A percentile compares a stretch with the other conserved stretches of the same genome.
Conservation (phyloP, 1,140 invertebrate species). For the Drosophila aff. region DNA sequence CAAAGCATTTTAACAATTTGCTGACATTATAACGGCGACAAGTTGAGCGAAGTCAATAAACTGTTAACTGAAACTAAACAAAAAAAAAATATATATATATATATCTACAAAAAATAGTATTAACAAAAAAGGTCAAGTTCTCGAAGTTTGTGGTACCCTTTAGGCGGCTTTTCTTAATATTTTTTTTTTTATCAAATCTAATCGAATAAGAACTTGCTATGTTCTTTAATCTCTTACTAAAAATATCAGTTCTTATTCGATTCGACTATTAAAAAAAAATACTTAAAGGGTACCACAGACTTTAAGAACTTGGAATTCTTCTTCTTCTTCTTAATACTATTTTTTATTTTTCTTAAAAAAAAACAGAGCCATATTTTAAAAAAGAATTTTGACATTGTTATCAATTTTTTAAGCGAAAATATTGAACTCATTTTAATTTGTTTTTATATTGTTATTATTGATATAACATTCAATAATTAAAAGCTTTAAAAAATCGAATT, state of each 20-base stretch:
- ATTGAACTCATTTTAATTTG: neutral
- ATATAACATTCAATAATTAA: neutral
- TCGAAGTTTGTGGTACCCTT: slow-evolving; percentile 5
- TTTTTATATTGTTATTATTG: neutral
- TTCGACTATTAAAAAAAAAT: too few species aligned
- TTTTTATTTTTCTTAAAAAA: neutral
- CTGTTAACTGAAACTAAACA: slow-evolving; percentile 70
- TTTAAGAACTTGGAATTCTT: too few species aligned
- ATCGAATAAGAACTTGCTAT: too few species aligned
- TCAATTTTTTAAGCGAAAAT: neutral
- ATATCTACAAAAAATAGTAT: neutral
- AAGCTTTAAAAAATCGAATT: neutral
- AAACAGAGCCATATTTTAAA: neutral
- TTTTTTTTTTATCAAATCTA: too few species aligned
- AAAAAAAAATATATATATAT: slow-evolving; percentile 8
- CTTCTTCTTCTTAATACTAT: too few species aligned
- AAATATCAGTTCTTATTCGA: too few species aligned
- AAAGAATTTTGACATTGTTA: neutral
- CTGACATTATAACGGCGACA: slow-evolving; percentile 83
- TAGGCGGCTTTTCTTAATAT: neutral
- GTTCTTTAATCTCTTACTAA: too few species aligned
- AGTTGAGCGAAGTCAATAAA: slow-evolving; percentile 82
- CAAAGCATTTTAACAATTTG: slow-evolving; percentile 84
- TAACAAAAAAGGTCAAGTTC: slow-evolving; percentile 11
- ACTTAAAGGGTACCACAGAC: too few species aligned